Conservation (phyloP, 2,797 vertebrate genomes). For the Chrysocyon brachyurus region DNA sequence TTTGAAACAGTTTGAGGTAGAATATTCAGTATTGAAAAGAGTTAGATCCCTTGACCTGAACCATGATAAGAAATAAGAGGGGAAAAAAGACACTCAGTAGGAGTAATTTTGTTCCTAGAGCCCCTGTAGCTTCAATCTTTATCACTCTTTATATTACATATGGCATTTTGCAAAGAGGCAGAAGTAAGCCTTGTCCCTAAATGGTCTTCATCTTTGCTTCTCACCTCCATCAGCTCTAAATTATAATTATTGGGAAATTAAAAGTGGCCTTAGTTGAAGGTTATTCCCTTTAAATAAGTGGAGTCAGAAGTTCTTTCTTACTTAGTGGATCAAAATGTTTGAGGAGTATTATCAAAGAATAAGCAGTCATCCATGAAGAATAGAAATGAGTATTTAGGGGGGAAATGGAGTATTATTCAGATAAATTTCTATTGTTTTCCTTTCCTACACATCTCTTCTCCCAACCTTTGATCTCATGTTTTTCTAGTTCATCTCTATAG, state of each 20-base stretch:
- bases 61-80: not conserved
- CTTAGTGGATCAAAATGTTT: not conserved
- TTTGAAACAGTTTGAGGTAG: not conserved
- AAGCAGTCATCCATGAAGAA: not conserved
- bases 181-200: not conserved
- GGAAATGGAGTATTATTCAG: not conserved
- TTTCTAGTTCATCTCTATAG: not conserved
- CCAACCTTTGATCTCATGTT: not conserved
- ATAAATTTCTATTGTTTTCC: slow-evolving; percentile 24
- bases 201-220: not conserved
- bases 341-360: not conserved
- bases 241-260: not conserved
- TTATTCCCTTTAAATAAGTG: not conserved
- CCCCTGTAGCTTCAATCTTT: not conserved
- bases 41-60: not conserved
- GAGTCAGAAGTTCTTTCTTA: slow-evolving; percentile 8
- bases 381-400: not conserved
- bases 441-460: not conserved
- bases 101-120: not conserved
- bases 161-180: not conserved
- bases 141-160: not conserved
- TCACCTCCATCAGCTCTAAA: not conserved
- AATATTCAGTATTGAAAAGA: not conserved
- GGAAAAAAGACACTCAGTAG: not conserved
- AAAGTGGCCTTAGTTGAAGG: not conserved